Conservation (phyloP, 2,797 vertebrate genomes). For the Gallinago solitaria region DNA sequence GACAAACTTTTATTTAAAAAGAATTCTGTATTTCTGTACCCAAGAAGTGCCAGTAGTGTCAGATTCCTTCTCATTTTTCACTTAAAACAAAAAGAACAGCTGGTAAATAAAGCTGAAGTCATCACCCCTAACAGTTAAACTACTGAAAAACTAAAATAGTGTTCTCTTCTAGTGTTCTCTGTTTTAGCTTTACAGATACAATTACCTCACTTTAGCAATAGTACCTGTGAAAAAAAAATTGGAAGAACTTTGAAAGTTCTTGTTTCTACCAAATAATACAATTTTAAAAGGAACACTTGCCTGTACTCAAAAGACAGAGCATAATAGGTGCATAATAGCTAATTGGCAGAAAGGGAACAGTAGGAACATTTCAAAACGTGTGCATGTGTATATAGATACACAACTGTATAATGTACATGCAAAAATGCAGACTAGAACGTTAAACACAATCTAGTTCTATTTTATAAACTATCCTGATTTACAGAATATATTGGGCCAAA, state of each 20-base stretch:
- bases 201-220: background rate
- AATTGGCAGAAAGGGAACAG: background rate
- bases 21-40: background rate
- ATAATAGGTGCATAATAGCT: background rate
- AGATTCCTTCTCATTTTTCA: background rate
- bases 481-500: background rate
- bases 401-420: background rate
- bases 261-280: background rate
- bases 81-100: background rate
- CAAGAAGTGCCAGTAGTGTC: background rate
- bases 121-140: background rate
- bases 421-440: background rate
- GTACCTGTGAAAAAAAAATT: background rate
- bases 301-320: background rate
- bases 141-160: background rate
- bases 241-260: background rate
- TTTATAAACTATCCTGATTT: background rate
- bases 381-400: rapidly evolving
- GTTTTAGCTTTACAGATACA: background rate
- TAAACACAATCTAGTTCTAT: background rate
- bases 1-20: background rate
- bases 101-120: background rate
- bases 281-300: background rate
- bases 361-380: background rate
- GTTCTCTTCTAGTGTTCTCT: background rate